Percentiles rank a stretch among this genome's conserved stretches.
phyloP scores from a whole-genome alignment of 2,888 invertebrate species.

The Tethea ocularis region DNA sequence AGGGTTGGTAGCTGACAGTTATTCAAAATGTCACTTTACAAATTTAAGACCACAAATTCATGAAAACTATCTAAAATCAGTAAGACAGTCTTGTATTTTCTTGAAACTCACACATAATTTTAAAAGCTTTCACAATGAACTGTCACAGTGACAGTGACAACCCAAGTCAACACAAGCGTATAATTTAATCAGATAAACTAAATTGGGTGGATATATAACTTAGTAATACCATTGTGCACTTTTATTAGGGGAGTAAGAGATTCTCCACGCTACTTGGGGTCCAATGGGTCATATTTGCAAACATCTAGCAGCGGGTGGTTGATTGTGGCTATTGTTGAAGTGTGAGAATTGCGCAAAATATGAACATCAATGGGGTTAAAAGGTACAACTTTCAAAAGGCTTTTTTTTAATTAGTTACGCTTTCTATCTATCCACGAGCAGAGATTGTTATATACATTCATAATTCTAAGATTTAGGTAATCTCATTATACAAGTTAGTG shows the following conservation, averaged over 20 bases:
- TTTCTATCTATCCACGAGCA: no score
- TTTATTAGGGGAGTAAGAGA: conserved; percentile 28
- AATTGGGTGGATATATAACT: background rate
- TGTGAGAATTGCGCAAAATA: conserved; percentile 7
- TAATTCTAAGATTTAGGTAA: no score
- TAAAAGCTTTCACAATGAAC: no score
- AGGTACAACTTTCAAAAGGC: background rate
- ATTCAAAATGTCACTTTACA: background rate
- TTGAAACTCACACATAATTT: no score
- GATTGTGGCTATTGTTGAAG: conserved; percentile 67
- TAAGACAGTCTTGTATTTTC: no score
- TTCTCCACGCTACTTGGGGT: conserved; percentile 43
- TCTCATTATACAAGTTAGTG: no score
- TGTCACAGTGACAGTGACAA: background rate
- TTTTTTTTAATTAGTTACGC: no score
- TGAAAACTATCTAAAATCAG: background rate
- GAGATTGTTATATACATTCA: no score
- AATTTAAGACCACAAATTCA: no score
- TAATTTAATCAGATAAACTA: background rate
- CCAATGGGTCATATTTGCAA: conserved; percentile 62
- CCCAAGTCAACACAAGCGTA: background rate
- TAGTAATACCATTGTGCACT: background rate
- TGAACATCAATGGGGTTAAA: background rate
- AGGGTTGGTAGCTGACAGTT: background rate
- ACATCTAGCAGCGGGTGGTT: conserved; percentile 66